Conservation (phyloP, 1,140 invertebrate genomes). For the Eubasilissa regina region DNA sequence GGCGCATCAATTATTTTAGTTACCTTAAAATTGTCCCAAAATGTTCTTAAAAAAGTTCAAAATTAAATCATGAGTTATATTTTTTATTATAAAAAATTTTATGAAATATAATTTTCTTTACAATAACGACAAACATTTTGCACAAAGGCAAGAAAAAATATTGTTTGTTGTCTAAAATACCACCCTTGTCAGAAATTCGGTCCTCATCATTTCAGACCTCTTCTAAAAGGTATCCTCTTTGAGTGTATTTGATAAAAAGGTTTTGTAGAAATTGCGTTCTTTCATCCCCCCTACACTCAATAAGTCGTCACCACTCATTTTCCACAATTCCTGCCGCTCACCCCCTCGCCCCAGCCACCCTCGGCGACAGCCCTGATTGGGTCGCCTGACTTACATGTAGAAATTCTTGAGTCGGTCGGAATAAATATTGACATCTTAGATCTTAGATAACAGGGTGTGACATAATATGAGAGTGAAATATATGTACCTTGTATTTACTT, state of each 20-base stretch:
- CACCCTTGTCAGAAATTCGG: not conserved
- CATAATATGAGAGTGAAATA: not conserved
- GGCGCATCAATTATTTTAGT: too few species aligned
- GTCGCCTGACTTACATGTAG: conserved; percentile 41
- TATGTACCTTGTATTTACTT: too few species aligned
- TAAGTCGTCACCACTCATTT: conserved; percentile 34
- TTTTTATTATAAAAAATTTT: too few species aligned
- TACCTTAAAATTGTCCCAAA: too few species aligned
- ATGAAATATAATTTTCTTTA: too few species aligned
- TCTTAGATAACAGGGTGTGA: not conserved
- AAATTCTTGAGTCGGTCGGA: conserved; percentile 48
- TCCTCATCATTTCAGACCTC: conserved; percentile 40
- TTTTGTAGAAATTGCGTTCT: conserved; percentile 42
- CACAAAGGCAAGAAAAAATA: too few species aligned
- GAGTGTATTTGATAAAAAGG: conserved; percentile 56
- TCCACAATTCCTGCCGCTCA: not conserved
- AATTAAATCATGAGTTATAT: too few species aligned
- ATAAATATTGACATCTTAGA: conserved; percentile 56
- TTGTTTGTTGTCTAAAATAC: too few species aligned
- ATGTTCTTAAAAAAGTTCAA: too few species aligned
- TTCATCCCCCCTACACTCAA: conserved; percentile 18
- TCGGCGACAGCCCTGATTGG: conserved; percentile 47
- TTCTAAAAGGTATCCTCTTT: conserved; percentile 43
- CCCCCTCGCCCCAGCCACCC: not conserved
- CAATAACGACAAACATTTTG: too few species aligned